Percentiles rank a stretch among this genome's conserved stretches.
These are phyloP conservation scores for Geopemphigus sp. DNA, from an alignment of 1,140 invertebrate species.

Conservation along the genomic window DNA sequence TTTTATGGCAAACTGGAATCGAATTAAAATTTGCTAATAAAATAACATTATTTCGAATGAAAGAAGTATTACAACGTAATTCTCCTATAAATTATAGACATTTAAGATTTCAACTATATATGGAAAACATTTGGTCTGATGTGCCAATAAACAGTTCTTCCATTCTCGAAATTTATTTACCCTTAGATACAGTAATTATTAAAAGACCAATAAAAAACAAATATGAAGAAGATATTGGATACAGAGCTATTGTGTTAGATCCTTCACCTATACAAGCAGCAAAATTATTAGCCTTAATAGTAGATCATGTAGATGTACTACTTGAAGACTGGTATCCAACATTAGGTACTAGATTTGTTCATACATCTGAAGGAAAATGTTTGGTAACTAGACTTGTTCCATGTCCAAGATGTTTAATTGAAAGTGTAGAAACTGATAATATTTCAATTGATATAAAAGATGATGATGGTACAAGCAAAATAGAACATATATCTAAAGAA, in stretches of 20 bases:
- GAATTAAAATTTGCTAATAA: slow-evolving; percentile 76
- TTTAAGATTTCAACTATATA: slow-evolving; percentile 61
- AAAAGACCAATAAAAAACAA: slow-evolving; percentile 63
- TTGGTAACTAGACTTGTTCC: slow-evolving; percentile 92
- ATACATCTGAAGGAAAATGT: slow-evolving; percentile 93
- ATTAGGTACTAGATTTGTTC: slow-evolving; percentile 91
- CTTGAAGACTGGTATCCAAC: slow-evolving; percentile 98
- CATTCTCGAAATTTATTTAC: slow-evolving; percentile 86
- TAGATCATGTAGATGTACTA: slow-evolving; percentile 94
- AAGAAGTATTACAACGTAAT: slow-evolving; percentile 72
- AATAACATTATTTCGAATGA: slow-evolving; percentile 76
- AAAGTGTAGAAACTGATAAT: slow-evolving; percentile 50
- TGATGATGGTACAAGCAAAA: slow-evolving; percentile 22
- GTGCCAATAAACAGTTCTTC: slow-evolving; percentile 78
- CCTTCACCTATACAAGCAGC: slow-evolving; percentile 75
- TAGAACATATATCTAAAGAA: slow-evolving; percentile 40
- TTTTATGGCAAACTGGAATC: slow-evolving; percentile 92
- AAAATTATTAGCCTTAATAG: slow-evolving; percentile 83
- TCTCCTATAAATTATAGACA: slow-evolving; percentile 59
- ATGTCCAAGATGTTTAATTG: slow-evolving; percentile 77
- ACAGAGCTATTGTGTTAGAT: slow-evolving; percentile 70
- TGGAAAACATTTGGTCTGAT: slow-evolving; percentile 80
- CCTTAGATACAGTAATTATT: slow-evolving; percentile 71
- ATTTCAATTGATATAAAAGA: slow-evolving; percentile 50
- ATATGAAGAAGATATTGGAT: slow-evolving; percentile 61